Base-by-base conservation (phyloP, 2,113 vertebrate species). In the Brienomyrus brachyistius region DNA sequence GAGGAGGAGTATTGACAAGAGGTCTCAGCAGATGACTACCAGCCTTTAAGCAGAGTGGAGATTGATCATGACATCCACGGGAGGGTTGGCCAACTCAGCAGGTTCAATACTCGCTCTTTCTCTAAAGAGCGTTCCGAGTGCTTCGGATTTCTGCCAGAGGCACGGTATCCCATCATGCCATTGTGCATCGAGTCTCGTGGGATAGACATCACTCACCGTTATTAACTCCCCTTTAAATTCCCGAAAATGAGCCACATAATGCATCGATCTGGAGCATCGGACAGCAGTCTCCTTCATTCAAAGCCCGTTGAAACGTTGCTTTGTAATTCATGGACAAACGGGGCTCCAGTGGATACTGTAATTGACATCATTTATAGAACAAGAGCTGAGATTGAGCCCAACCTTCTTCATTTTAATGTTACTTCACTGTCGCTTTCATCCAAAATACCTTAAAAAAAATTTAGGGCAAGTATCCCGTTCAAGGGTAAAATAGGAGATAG, bases 11-110 rank as follows among this genome's bases (percentile, higher is more conserved):
- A 88, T 90, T 90, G 89, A 70, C 70, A 90, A 54, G 52, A 56
- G 74, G 48, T 59, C 77, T 83, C 31, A 2, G 45, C 15, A 77
- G 9, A 90, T 47, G 83, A 50, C 17, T 54, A 47, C 1, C 59
- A 87, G 59, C 85, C 59, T 85, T n/a, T 31, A 48, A 40, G 43
- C 40, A 40, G 27, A 66, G 82, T 10, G 27, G 59, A 17, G 10
- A 90, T 87, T 87, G 84, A 90, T 89, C 56, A 86, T 56, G 51
- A 23, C 54, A 66, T 43, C 40, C 62, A 90, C 17, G n/a, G 27
- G 45, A 86, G 59, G 43, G 52, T 84, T 70, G 45, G n/a, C 50
- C 59, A 80, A 70, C 56, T 88, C 80, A 66, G 87, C 27, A 74
- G 59, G 52, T 70, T 90, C 48, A 86, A 35, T 87, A 15, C 19